Conservation (phyloP, 2,888 invertebrate species). For the Arge pagana region DNA sequence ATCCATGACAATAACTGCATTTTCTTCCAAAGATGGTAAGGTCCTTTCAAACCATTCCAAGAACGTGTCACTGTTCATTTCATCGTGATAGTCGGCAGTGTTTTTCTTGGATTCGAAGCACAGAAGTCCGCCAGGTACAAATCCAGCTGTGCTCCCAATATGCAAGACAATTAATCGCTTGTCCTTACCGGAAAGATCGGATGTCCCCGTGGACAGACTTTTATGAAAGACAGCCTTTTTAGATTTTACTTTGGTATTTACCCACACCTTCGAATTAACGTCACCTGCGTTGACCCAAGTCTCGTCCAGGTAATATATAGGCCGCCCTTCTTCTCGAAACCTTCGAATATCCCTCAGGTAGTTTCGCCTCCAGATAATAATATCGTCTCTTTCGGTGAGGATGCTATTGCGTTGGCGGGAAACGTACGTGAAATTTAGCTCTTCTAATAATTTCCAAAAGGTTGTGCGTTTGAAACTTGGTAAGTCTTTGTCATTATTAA, state of each 20-base stretch:
- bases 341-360: slow-evolving; percentile 12
- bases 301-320: slow-evolving; percentile 25
- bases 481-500: slow-evolving; percentile 13
- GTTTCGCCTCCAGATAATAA: slow-evolving; percentile 21
- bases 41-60: slow-evolving; percentile 19
- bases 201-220: neutral
- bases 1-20: slow-evolving; percentile 16
- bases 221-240: neutral
- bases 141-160: slow-evolving; percentile 29
- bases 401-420: slow-evolving; percentile 12
- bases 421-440: slow-evolving; percentile 13
- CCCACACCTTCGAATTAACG: neutral
- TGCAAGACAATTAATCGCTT: slow-evolving; percentile 26
- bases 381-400: slow-evolving; percentile 12
- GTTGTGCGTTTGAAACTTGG: slow-evolving; percentile 10
- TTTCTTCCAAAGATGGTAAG: slow-evolving; percentile 7
- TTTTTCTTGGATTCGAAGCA: slow-evolving; percentile 29
- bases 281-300: slow-evolving; percentile 24
- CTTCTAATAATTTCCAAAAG: slow-evolving; percentile 18
- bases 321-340: slow-evolving; percentile 9
- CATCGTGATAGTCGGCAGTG: slow-evolving; percentile 28
- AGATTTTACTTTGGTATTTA: neutral
- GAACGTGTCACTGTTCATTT: slow-evolving; percentile 30
- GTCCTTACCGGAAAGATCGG: slow-evolving; percentile 29
- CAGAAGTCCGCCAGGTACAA: slow-evolving; percentile 31